These are phyloP conservation scores for Nyctalus aviator DNA, from an alignment of 2,797 vertebrate genomes.

Conservation along the genomic window DNA sequence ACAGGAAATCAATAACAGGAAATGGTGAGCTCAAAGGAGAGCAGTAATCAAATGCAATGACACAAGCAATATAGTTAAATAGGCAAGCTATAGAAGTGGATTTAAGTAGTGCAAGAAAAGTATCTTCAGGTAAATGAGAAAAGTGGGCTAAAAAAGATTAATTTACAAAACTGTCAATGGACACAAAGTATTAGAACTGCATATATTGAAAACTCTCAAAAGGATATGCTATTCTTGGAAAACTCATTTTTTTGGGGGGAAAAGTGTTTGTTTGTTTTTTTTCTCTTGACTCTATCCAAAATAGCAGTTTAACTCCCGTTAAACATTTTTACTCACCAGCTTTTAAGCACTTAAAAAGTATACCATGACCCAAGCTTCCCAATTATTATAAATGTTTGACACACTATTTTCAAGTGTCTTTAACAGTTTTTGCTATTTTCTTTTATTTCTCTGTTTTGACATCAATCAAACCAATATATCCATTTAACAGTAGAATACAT, in stretches of 20 bases:
- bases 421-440: constrained; percentile 27
- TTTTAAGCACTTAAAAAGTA: constrained; percentile 35
- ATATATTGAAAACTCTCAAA: constrained; percentile 44
- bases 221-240: constrained; percentile 22
- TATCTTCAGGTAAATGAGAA: background rate
- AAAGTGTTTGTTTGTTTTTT: background rate
- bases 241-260: background rate
- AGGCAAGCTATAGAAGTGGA: background rate
- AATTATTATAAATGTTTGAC: background rate
- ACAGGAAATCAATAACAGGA: constrained; percentile 51
- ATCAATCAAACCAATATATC: background rate
- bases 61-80: background rate
- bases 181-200: constrained; percentile 13
- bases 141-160: constrained; percentile 28
- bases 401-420: background rate
- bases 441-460: background rate
- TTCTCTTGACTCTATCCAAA: constrained; percentile 8
- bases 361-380: background rate
- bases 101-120: background rate
- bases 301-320: constrained; percentile 8
- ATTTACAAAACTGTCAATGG: constrained; percentile 33
- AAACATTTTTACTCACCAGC: background rate
- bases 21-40: background rate
- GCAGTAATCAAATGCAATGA: background rate
- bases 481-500: background rate